Evolutionary conservation across 2,113 vertebrate species (phyloP), one percentile per base, ranked within the genome.

Genomic region (Gymnorhina tibicen): DNA sequence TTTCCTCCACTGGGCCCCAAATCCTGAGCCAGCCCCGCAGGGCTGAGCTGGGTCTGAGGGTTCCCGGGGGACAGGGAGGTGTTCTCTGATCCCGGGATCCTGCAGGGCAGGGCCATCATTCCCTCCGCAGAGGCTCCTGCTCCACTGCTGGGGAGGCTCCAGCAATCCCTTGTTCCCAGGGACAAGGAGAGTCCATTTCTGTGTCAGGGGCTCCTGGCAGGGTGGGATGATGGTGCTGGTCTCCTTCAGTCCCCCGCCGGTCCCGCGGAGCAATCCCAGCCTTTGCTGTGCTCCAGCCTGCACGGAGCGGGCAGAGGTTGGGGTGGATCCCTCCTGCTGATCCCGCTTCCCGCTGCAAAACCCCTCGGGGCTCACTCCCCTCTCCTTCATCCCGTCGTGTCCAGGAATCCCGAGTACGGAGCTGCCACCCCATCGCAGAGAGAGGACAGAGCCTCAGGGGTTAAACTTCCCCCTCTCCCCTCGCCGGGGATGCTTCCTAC

Each of bases 371-470:
- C 15, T 5, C 14, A 2, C 16, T 84, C 50, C 33, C 44, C 19
- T 35, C 8, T 46, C 86, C 70, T 47, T 8, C 11, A 26, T 10
- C 32, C 63, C 58, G 41, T 44, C 10, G 0, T 5, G 18, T 13
- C 20, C 26, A 35, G 15, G 33, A n/a, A 39, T 4, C 3, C 37
- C 6, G 33, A 60, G 68, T 2, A 7, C 2, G 32, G 47, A 49
- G 58, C 37, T 41, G 10, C 46, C 28, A 26, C 22, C 47, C 60
- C 9, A 5, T 6, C 3, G 16, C 0, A 0, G n/a, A 3, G n/a
- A 55, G 30, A 33, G 28, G 14, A 16, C 53, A 13, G 91, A 77
- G n/a, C 2, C 44, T 52, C 5, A 30, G 56, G 87, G 72, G 85
- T 91, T 95, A 80, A 95, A 50, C 11, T 7, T 44, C 16, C 39